Conservation (phyloP, 2,797 vertebrate genomes). For the Avahi laniger region DNA sequence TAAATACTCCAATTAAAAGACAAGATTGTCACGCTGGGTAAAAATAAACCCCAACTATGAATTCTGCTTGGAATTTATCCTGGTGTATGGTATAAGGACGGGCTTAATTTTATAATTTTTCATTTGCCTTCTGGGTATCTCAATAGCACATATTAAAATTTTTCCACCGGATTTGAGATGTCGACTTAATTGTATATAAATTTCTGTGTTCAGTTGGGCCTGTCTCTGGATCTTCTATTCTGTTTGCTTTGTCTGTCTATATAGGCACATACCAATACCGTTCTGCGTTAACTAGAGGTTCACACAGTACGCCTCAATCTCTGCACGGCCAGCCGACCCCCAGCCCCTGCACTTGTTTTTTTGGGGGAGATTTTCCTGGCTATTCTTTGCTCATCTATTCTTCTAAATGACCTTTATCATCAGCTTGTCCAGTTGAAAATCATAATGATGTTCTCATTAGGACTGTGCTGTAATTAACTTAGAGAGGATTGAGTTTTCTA, state of each 20-base stretch:
- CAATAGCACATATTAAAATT: neutral
- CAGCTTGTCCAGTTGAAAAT: neutral
- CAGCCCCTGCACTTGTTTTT: neutral
- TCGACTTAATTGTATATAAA: neutral
- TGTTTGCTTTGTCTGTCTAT: neutral
- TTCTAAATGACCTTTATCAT: neutral
- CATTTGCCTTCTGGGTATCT: neutral
- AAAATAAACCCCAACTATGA: no score
- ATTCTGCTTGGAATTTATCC: neutral
- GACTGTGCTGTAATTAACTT: neutral
- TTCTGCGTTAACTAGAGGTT: neutral
- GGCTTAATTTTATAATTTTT: neutral
- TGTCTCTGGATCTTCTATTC: neutral
- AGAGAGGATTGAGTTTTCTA: neutral
- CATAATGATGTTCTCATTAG: neutral
- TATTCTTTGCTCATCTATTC: neutral
- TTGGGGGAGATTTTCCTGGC: neutral
- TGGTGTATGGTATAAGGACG: neutral
- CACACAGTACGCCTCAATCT: neutral
- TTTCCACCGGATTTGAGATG: neutral
- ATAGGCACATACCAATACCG: neutral
- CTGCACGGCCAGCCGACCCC: neutral
- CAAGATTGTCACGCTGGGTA: neutral
- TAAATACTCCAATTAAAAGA: neutral
- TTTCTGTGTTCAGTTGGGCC: neutral